phyloP scores from a whole-genome alignment of 2,888 invertebrate genomes.

The Cordilura impudica region DNA sequence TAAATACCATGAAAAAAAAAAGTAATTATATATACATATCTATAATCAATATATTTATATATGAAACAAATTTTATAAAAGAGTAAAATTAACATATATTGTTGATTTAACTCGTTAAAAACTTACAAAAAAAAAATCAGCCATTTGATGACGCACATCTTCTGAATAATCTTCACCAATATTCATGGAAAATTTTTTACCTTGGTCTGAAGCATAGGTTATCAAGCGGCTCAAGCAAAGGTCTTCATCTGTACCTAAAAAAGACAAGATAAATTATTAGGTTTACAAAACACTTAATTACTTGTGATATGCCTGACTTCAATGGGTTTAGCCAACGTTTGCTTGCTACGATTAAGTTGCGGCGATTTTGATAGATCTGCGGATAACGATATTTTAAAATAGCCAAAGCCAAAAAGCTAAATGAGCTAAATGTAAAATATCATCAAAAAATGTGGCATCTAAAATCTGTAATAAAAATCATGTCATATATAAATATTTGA shows the following conservation, averaged over 20 bases:
- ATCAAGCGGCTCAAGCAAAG: constrained; percentile 80
- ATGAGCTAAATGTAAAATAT: constrained; percentile 91
- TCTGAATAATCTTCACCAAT: constrained; percentile 81
- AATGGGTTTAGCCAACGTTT: constrained; percentile 79
- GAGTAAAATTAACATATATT: not conserved
- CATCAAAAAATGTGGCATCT: constrained; percentile 99
- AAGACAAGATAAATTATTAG: not conserved
- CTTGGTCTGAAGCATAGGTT: constrained; percentile 81
- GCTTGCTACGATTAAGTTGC: constrained; percentile 79
- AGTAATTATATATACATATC: constrained; percentile 34
- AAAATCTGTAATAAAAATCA: constrained; percentile 81
- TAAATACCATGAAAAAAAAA: constrained; percentile 70
- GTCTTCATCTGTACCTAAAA: constrained; percentile 79
- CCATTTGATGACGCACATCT: constrained; percentile 81
- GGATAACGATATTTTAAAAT: constrained; percentile 87
- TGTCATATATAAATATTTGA: not conserved
- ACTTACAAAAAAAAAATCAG: constrained; percentile 83
- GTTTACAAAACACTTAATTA: constrained; percentile 34
- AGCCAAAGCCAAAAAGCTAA: constrained; percentile 86
- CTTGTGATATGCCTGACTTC: constrained; percentile 66
- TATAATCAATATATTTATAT: not conserved
- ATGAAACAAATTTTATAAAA: not conserved
- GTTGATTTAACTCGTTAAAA: not conserved
- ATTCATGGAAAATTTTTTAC: constrained; percentile 81
- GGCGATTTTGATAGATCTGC: constrained; percentile 79